Evolutionary conservation across 2,888 invertebrate genomes (phyloP).

Genomic region (Clostera curtula): DNA sequence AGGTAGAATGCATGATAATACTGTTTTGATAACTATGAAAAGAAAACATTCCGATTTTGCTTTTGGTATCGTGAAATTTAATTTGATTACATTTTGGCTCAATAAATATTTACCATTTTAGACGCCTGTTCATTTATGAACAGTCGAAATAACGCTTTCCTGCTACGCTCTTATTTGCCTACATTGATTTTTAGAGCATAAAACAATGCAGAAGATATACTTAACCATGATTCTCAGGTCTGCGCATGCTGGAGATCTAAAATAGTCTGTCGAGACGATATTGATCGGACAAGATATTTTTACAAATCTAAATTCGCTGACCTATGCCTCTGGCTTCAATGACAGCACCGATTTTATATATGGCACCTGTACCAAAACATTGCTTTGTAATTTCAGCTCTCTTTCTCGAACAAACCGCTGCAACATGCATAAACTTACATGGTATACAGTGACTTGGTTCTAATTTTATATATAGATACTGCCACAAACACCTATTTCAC

Average conservation of each 20-base stretch:
- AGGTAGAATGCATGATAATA: constrained; percentile 29
- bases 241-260: constrained; percentile 54
- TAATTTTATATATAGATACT: too few relatives aligned
- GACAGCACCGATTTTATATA: constrained; percentile 46
- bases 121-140: constrained; percentile 42
- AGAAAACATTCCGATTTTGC: constrained; percentile 14
- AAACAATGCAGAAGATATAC: constrained; percentile 18
- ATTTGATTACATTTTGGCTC: constrained; percentile 67
- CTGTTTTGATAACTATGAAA: constrained; percentile 11
- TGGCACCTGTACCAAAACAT: constrained; percentile 43
- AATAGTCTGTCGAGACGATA: constrained; percentile 8
- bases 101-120: constrained; percentile 51
- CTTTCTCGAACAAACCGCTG: constrained; percentile 29
- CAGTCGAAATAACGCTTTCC: constrained; percentile 42
- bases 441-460: constrained; percentile 25
- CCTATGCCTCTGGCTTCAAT: constrained; percentile 61
- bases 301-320: constrained; percentile 21
- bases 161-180: constrained; percentile 52
- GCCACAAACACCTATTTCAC: too few relatives aligned
- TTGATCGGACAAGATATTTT: constrained; percentile 10
- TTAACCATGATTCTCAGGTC: constrained; percentile 42
- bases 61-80: constrained; percentile 31
- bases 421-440: constrained; percentile 35
- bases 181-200: constrained; percentile 30
- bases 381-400: constrained; percentile 58